Percentiles rank a stretch among this genome's conserved stretches.
Conservation (phyloP, 2,888 invertebrate species). For the Tenthredo notha region DNA sequence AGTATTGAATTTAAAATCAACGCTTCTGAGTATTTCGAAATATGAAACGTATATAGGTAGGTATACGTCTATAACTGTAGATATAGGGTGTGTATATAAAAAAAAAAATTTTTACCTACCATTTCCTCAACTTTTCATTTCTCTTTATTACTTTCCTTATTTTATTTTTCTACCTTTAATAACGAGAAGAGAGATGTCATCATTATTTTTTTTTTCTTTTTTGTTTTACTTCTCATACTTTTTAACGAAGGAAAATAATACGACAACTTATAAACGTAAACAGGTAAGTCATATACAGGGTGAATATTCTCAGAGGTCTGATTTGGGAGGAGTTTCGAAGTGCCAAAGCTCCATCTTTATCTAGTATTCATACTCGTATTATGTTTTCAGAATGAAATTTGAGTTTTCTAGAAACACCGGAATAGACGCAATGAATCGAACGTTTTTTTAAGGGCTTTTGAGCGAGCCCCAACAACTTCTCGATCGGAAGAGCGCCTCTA, state of each 20-base stretch:
- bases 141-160: background rate
- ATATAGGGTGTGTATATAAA: no score
- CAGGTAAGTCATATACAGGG: background rate
- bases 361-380: no score
- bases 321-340: no score
- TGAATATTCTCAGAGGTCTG: no score
- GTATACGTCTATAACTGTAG: no score
- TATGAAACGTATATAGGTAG: background rate
- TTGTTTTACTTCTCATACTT: background rate
- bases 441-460: no score
- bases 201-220: background rate
- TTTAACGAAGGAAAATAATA: background rate
- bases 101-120: background rate
- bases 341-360: no score
- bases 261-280: background rate
- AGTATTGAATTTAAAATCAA: conserved; percentile 42
- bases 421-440: no score
- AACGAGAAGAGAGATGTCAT: background rate
- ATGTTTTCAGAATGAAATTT: no score
- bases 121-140: background rate
- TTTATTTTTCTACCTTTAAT: background rate
- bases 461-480: no score
- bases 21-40: background rate
- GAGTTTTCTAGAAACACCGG: no score
- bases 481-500: no score